Conservation (phyloP, 1,140 invertebrate species). For the Psix sp. region DNA sequence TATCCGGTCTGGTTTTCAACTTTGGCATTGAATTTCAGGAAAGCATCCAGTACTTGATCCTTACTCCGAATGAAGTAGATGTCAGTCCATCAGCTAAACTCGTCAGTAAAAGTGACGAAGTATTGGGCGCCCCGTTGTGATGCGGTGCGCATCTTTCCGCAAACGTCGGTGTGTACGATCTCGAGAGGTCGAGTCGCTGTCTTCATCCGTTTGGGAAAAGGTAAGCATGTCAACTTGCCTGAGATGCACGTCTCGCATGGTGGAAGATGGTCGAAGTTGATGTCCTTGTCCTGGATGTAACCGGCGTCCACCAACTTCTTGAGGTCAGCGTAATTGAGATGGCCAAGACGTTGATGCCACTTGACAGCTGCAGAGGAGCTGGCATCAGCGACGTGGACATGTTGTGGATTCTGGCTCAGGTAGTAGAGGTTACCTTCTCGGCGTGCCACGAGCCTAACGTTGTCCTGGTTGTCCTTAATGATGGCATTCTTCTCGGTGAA, state of each 20-base stretch:
- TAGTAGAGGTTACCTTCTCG: slow-evolving; percentile 5
- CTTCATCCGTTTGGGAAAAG: slow-evolving; percentile 5
- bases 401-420: neutral
- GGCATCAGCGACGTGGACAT: neutral
- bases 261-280: neutral
- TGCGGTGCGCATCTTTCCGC: slow-evolving; percentile 23
- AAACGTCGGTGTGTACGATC: slow-evolving; percentile 29
- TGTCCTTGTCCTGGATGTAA: neutral
- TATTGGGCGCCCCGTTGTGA: slow-evolving; percentile 26
- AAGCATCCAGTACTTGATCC: slow-evolving; percentile 47
- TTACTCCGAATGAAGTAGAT: slow-evolving; percentile 66
- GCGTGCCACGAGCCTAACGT: neutral
- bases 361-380: neutral
- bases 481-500: neutral
- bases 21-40: neutral
- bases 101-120: slow-evolving; percentile 42
- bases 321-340: slow-evolving; percentile 1
- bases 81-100: slow-evolving; percentile 54
- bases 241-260: slow-evolving; percentile 8
- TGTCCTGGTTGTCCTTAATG: neutral
- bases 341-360: slow-evolving; percentile 8
- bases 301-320: neutral
- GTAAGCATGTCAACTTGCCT: slow-evolving; percentile 1
- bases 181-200: slow-evolving; percentile 10
- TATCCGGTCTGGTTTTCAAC: slow-evolving; percentile 8